These are phyloP conservation scores for Bambusicola thoracicus DNA, from an alignment of 2,113 vertebrate genomes.

Conservation along the genomic window DNA sequence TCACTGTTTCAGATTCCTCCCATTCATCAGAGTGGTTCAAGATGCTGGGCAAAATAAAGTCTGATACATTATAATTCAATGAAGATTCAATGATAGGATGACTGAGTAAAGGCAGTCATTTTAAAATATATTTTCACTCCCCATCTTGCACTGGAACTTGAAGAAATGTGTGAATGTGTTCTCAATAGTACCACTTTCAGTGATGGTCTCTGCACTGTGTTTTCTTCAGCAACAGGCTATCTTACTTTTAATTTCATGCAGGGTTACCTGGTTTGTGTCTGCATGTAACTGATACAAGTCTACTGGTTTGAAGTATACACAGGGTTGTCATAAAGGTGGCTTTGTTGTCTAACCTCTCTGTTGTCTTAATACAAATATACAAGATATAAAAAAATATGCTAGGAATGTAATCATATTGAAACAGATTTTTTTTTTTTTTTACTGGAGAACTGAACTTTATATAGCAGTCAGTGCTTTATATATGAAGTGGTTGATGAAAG, in stretches of 20 bases:
- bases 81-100: neutral
- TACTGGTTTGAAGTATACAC: neutral
- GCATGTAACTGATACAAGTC: neutral
- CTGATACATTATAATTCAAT: neutral
- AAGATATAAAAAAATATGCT: neutral
- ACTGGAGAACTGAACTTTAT: neutral
- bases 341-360: neutral
- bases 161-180: neutral
- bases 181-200: neutral
- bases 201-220: neutral
- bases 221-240: neutral
- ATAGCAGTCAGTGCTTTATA: neutral
- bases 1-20: neutral
- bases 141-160: neutral
- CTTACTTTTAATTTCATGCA: neutral
- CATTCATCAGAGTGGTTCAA: neutral
- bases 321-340: neutral
- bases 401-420: neutral
- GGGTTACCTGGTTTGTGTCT: neutral
- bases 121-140: neutral
- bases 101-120: neutral
- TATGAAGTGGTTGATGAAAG: constrained; percentile 13
- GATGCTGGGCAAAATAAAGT: neutral
- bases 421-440: constrained; percentile 2
- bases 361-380: neutral